Conservation (phyloP, 1,140 invertebrate species). For the Psilanteris sp. region DNA sequence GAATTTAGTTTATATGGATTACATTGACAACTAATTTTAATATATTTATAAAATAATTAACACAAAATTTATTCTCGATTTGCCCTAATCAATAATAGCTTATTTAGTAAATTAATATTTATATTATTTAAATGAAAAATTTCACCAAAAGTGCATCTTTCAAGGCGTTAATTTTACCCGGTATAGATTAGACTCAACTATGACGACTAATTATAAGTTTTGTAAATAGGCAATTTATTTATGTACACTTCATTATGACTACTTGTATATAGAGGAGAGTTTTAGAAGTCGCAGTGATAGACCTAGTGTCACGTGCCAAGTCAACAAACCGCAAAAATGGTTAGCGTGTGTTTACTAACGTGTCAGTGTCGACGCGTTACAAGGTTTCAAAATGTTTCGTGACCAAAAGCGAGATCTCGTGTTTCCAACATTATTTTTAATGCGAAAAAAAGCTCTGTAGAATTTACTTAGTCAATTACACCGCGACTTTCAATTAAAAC, state of each 20-base stretch:
- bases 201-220: conserved; percentile 53
- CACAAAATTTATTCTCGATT: too few species aligned
- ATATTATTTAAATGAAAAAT: too few species aligned
- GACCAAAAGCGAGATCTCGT: conserved; percentile 68
- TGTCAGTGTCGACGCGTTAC: conserved; percentile 68
- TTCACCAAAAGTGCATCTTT: too few species aligned
- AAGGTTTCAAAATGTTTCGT: conserved; percentile 67
- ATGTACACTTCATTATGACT: neutral
- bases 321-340: conserved; percentile 62
- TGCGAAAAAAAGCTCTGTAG: conserved; percentile 25
- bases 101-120: too few species aligned
- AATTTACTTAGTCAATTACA: conserved; percentile 58
- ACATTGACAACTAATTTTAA: too few species aligned
- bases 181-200: conserved; percentile 18
- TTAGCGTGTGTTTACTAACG: conserved; percentile 64
- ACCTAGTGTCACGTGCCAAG: conserved; percentile 63
- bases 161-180: too few species aligned
- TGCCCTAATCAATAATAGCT: too few species aligned
- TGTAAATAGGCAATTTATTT: conserved; percentile 29
- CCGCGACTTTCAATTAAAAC: conserved; percentile 55
- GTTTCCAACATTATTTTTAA: conserved; percentile 59
- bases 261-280: conserved; percentile 35
- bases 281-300: conserved; percentile 45
- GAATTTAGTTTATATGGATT: too few species aligned
- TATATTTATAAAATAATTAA: too few species aligned